These are phyloP conservation scores for Cistogaster globosa DNA, from an alignment of 2,888 invertebrate genomes.

Conservation along the genomic window DNA sequence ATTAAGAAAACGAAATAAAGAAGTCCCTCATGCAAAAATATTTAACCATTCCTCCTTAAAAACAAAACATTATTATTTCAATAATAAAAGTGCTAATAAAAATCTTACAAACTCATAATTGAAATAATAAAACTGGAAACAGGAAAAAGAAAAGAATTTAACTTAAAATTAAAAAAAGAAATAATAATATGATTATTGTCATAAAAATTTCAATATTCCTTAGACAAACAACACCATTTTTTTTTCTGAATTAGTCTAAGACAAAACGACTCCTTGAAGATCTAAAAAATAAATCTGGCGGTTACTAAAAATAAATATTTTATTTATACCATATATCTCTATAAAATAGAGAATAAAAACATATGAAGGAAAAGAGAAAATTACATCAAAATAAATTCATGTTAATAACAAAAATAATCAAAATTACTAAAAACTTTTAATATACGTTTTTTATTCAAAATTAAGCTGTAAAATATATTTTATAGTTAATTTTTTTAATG, in stretches of 20 bases:
- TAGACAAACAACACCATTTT: slow-evolving; percentile 21
- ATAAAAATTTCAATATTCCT: slow-evolving; percentile 49
- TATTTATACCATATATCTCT: neutral
- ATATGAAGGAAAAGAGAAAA: slow-evolving; percentile 3
- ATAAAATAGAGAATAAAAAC: neutral
- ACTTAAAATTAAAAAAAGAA: slow-evolving; percentile 23
- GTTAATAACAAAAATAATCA: neutral
- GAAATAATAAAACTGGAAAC: slow-evolving; percentile 45
- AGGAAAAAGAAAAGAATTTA: slow-evolving; percentile 5
- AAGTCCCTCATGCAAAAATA: neutral
- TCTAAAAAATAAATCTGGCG: slow-evolving; percentile 20
- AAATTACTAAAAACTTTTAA: neutral
- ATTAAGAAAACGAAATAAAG: slow-evolving; percentile 35
- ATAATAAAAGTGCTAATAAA: slow-evolving; percentile 19
- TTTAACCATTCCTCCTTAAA: slow-evolving; percentile 47
- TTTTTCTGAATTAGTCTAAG: slow-evolving; percentile 31
- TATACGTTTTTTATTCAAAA: too few relatives aligned
- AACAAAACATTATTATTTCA: slow-evolving; percentile 25
- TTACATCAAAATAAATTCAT: slow-evolving; percentile 33
- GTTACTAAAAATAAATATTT: slow-evolving; percentile 2
- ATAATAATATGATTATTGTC: slow-evolving; percentile 51
- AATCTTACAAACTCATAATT: slow-evolving; percentile 32
- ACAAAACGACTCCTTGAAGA: slow-evolving; percentile 52
- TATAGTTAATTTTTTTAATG: slow-evolving; percentile 10
- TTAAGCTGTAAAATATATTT: neutral